A percentile compares a stretch with the other conserved stretches of the same genome.
phyloP scores from a whole-genome alignment of 2,888 invertebrate genomes.

The Yponomeuta evonymella region DNA sequence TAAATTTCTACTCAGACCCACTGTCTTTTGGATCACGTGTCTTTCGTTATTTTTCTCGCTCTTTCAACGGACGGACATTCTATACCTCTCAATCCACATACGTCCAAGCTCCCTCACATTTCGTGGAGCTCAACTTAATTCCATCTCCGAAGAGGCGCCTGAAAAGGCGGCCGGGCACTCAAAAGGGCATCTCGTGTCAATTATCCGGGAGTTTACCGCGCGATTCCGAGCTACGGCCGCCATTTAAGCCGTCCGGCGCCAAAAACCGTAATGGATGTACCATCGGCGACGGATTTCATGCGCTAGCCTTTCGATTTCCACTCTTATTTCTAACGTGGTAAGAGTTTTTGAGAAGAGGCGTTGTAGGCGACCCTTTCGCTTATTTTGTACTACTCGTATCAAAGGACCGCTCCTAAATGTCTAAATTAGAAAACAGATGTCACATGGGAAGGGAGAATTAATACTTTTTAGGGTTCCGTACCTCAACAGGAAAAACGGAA shows the following conservation, averaged over 20 bases:
- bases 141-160: not conserved
- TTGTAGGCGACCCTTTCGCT: not conserved
- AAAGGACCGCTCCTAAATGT: slow-evolving; percentile 49
- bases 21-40: too few relatives aligned
- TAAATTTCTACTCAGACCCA: too few relatives aligned
- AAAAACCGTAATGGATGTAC: slow-evolving; percentile 20
- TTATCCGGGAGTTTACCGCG: slow-evolving; percentile 62
- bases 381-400: not conserved
- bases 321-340: not conserved
- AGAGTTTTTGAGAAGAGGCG: not conserved
- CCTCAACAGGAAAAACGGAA: too few relatives aligned
- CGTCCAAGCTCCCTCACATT: not conserved
- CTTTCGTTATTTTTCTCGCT: not conserved
- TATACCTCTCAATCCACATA: not conserved
- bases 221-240: slow-evolving; percentile 61
- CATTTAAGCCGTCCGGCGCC: slow-evolving; percentile 51
- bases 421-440: slow-evolving; percentile 69
- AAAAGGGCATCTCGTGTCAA: slow-evolving; percentile 46
- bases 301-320: not conserved
- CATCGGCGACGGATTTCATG: slow-evolving; percentile 48
- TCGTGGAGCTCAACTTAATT: not conserved
- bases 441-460: slow-evolving; percentile 18
- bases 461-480: not conserved
- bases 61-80: not conserved
- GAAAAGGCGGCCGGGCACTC: not conserved